Conservation (phyloP, 23 tunicate species). For the Corella eumyota region DNA sequence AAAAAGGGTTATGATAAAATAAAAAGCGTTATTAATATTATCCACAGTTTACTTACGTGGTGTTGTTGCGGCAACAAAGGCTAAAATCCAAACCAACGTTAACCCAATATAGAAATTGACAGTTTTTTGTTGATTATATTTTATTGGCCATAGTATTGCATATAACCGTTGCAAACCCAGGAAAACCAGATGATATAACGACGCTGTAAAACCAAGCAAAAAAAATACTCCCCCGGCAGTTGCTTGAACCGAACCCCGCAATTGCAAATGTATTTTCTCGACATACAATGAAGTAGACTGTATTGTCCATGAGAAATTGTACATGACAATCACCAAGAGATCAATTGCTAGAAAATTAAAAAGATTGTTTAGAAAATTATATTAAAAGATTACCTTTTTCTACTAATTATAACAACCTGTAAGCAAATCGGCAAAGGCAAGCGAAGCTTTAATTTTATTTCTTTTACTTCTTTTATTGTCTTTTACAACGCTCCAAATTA, state of each 20-base stretch:
- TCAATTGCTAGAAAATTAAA: slow-evolving; percentile 17
- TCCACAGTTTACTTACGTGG: slow-evolving; percentile 14
- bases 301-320: slow-evolving; percentile 7
- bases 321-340: slow-evolving; percentile 3
- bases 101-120: slow-evolving; percentile 5
- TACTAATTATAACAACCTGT: slow-evolving; percentile 1
- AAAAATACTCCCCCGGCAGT: no score
- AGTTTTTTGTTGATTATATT: slow-evolving; percentile 4
- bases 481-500: slow-evolving; percentile 8
- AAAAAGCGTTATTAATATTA: no score
- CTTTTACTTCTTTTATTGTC: slow-evolving; percentile 1
- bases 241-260: slow-evolving; percentile 3
- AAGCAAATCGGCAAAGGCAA: slow-evolving; percentile 1
- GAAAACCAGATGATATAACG: slow-evolving; percentile 30
- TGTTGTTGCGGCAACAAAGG: slow-evolving; percentile 12
- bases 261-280: neutral
- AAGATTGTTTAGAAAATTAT: no score
- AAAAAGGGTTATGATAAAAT: no score
- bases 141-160: slow-evolving; percentile 23
- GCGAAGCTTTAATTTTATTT: slow-evolving; percentile 6
- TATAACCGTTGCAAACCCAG: slow-evolving; percentile 12
- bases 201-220: slow-evolving; percentile 25
- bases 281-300: slow-evolving; percentile 12
- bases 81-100: slow-evolving; percentile 8
- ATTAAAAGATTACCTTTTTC: no score